Conservation (phyloP, 1,140 invertebrate genomes). For the Tyrophagus putrescentiae region DNA sequence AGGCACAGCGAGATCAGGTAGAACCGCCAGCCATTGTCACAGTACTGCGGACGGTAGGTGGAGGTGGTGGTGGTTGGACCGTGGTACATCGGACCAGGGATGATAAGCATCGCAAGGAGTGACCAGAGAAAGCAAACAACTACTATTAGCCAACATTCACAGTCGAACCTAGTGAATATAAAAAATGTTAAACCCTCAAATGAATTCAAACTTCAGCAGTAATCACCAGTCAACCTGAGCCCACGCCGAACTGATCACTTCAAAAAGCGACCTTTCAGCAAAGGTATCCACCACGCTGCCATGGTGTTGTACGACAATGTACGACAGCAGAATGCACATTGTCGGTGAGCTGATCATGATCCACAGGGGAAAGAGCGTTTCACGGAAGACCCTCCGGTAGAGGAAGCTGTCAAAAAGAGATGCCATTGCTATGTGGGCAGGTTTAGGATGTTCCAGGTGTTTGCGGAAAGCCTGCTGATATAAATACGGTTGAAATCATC, state of each 20-base stretch:
- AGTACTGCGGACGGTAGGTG: conserved; percentile 20
- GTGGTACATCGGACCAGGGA: not conserved
- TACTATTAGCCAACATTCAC: conserved; percentile 9
- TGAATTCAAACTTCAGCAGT: not conserved
- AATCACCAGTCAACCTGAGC: conserved; percentile 3
- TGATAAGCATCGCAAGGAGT: conserved; percentile 2
- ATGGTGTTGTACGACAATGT: conserved; percentile 17
- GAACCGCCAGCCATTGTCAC: conserved; percentile 11
- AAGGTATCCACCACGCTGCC: not conserved
- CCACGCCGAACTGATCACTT: not conserved
- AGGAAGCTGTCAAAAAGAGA: no score
- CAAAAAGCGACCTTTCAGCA: not conserved
- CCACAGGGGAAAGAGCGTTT: conserved; percentile 16
- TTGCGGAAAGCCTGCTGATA: no score
- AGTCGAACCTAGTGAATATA: not conserved
- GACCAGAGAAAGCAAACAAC: not conserved
- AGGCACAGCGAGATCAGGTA: conserved; percentile 17
- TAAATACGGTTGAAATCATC: no score
- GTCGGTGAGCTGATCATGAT: conserved; percentile 3
- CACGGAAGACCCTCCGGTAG: conserved; percentile 10
- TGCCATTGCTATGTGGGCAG: no score
- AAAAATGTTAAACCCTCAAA: no score
- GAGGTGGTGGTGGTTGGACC: conserved; percentile 9
- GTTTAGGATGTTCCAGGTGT: no score
- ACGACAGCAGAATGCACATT: conserved; percentile 9